A percentile compares a stretch with the other conserved stretches of the same genome.
Conservation (phyloP, 2,888 invertebrate genomes). For the Rhagonycha lutea region DNA sequence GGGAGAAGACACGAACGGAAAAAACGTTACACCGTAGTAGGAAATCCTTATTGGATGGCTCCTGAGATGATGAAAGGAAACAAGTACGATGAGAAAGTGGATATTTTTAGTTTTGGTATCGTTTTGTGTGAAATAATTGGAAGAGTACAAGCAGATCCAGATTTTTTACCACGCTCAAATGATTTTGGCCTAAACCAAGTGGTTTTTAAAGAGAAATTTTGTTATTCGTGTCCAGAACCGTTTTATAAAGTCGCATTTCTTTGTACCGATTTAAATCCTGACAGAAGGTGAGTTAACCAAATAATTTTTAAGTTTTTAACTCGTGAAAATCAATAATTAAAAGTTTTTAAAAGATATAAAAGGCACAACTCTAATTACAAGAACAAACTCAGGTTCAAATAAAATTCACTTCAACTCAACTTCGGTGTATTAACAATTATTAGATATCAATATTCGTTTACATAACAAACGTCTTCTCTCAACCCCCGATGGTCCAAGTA, state of each 20-base stretch:
- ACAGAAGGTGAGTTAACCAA: conserved; percentile 67
- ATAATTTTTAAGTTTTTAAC: neutral
- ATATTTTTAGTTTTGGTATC: conserved; percentile 94
- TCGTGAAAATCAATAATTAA: neutral
- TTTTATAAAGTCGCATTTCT: conserved; percentile 88
- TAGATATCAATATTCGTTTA: too few species aligned
- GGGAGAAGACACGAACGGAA: conserved; percentile 67
- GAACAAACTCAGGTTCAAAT: too few species aligned
- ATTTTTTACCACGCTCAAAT: conserved; percentile 85
- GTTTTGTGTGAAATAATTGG: conserved; percentile 96
- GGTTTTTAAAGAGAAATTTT: conserved; percentile 85
- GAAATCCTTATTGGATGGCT: conserved; percentile 98
- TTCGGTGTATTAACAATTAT: too few species aligned
- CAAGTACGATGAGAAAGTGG: conserved; percentile 94
- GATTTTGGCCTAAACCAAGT: conserved; percentile 92
- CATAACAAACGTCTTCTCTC: too few species aligned
- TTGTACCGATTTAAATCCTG: conserved; percentile 89
- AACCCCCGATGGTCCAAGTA: too few species aligned
- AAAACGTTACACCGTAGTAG: conserved; percentile 93
- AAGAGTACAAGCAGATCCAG: conserved; percentile 92
- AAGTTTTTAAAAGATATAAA: too few species aligned
- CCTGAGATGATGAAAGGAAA: conserved; percentile 98
- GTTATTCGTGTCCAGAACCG: conserved; percentile 80
- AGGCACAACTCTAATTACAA: too few species aligned
- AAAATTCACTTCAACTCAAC: too few species aligned